Evolutionary conservation across 2,113 vertebrate genomes (phyloP).

Genomic region (Thalassarche chlororhynchos): DNA sequence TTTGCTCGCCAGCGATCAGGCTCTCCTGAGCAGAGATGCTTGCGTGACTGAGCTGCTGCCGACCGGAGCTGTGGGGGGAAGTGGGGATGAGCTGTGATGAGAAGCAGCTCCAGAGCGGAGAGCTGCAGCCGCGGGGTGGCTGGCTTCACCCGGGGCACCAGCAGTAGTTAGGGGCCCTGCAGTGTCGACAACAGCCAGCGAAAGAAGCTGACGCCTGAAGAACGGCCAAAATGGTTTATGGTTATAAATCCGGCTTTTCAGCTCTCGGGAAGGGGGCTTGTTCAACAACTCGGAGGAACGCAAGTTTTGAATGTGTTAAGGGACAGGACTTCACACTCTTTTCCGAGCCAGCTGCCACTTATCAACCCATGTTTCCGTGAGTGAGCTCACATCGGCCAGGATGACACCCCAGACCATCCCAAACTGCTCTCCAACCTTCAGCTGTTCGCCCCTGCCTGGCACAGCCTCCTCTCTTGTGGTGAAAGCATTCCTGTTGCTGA

Average conservation of each 20-base stretch:
- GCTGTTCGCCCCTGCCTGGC: not conserved
- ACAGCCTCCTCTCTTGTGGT: not conserved
- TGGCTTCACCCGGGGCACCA: not conserved
- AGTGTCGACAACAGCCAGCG: not conserved
- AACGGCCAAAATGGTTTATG: not conserved
- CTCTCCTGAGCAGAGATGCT: not conserved
- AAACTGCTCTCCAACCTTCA: not conserved
- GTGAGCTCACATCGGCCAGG: fast-evolving
- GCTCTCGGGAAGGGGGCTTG: not conserved
- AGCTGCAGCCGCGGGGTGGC: not conserved
- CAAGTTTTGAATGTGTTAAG: not conserved
- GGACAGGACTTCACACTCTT: not conserved
- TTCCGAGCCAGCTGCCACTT: not conserved
- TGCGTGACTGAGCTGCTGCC: not conserved
- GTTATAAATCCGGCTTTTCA: not conserved
- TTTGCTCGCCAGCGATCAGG: not conserved
- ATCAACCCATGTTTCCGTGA: not conserved
- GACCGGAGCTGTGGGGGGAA: not conserved
- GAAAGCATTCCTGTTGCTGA: not conserved
- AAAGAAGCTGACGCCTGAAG: not conserved
- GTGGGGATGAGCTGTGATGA: not conserved
- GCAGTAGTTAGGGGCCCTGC: not conserved
- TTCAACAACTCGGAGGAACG: not conserved
- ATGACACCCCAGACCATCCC: not conserved
- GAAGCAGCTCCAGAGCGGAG: not conserved